Evolutionary conservation across 2,888 invertebrate genomes (phyloP), one percentile per base, ranked within the genome.

Genomic region (Diarsia dahlii): DNA sequence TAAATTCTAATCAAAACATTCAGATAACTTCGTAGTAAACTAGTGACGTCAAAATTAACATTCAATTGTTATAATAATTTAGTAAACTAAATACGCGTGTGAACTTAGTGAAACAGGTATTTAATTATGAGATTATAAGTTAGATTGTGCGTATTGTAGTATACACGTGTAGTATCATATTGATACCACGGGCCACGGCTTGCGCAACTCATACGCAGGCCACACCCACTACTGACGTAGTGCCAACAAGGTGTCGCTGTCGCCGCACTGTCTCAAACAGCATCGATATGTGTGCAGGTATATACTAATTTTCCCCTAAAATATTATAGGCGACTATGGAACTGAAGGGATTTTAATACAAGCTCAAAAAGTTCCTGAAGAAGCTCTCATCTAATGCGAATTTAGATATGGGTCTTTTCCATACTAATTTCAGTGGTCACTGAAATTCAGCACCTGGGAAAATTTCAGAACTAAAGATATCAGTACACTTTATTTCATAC

Each of bases 191-290:
- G 69, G 52, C 23, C 66, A 54, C 69, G 48, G 69, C 71, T 91
- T 92, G 89, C 88, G 88, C 89, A 91, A 91, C 88, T 85, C 88
- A 80, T 82, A 84, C 89, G 86, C 86, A 86, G 73, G 79, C 80
- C 80, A 76, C 85, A 84, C 92, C 91, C 87, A 88, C 89, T 86
- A 80, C 87, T 88, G 89, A 89, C 87, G 88, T 79, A 76, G 86
- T 81, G 15, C 23, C 15, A 13, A 69, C 52, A 70, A 71, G 63
- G 67, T 62, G 62, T 80, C 54, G 39, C 66, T 67, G 79, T 78
- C 84, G 78, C 76, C 81, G 56, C 65, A 74, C 73, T 62, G 81
- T 87, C 79, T 87, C 80, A 58, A 56, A 76, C 63, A 50, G n/a
- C 58, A 12, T 71, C 15, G 46, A 46, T 66, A 3, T 62, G 28